Conservation (phyloP, 2,888 invertebrate species). For the Hymenopus coronatus region DNA sequence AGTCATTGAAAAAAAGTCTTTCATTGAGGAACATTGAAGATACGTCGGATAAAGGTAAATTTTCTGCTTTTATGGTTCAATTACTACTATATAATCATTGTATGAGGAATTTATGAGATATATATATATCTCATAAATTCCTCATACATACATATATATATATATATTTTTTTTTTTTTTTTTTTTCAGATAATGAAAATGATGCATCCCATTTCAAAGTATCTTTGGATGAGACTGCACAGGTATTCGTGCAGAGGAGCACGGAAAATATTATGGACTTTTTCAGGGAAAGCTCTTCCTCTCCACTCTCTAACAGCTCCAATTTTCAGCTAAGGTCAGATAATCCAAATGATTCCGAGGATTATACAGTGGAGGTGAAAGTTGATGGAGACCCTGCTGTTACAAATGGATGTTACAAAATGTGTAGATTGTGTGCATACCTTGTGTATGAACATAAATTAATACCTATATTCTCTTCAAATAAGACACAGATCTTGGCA, state of each 20-base stretch:
- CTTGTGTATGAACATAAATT: slow-evolving; percentile 28
- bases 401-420: slow-evolving; percentile 17
- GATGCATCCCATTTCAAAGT: neutral
- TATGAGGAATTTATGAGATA: too few relatives aligned
- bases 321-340: neutral
- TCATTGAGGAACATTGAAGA: slow-evolving; percentile 20
- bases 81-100: too few relatives aligned
- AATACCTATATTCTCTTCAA: slow-evolving; percentile 14
- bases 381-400: neutral
- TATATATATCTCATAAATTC: too few relatives aligned
- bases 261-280: neutral
- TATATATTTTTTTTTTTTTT: neutral
- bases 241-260: neutral
- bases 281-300: neutral
- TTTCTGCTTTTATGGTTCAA: too few relatives aligned
- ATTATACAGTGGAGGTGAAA: slow-evolving; percentile 10
- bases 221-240: neutral
- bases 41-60: neutral
- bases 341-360: neutral
- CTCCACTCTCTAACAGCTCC: neutral
- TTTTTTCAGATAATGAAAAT: slow-evolving; percentile 1
- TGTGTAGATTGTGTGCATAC: slow-evolving; percentile 29
- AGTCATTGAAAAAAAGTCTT: slow-evolving; percentile 1
- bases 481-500: slow-evolving; percentile 1
- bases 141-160: too few relatives aligned